Base-by-base conservation (phyloP, 2,113 vertebrate genomes). In the Sakesphorus luctuosus region DNA sequence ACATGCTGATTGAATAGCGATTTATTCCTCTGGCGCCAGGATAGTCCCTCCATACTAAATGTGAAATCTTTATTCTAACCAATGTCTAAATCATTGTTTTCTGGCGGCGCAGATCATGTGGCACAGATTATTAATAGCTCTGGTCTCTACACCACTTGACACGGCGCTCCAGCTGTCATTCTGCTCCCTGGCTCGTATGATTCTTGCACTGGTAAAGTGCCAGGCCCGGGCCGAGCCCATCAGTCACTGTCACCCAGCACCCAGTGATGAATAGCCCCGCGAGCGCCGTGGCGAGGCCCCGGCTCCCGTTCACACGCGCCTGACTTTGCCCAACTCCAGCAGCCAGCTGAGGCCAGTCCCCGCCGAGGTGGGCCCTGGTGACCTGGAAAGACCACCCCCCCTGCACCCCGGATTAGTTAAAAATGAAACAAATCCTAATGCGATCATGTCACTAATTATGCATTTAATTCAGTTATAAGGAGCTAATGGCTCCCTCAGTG, bases 41-140 rank as follows among this genome's bases (percentile, higher is more conserved):
- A 98, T 96, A 97, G 98, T 98, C 98, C 97, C 97, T 97, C 90
- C 94, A 91, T 97, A 97, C 98, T 98, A 98, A 97, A 98, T 67
- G 97, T 98, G 98, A 98, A 99, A 99, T 98, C 98, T 98, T 98
- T 98, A 98, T 98, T 98, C 98, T 89, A 96, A 97, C 98, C 98
- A 97, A 98, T 98, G 98, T 98, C 98, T 98, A 98, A 98, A 98
- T 98, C 98, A 98, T 98, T 98, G 98, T 98, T 98, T 98, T 97
- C 97, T 96, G 92, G 91, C 82, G 35, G 97, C 55, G 65, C 88
- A 85, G 98, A 98, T 98, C 98, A 98, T 98, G 98, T 99, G 99
- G 99, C 98, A 98, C 98, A 98, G 98, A 99, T 99, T 99, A 99
- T 99, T 99, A 99, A 99, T 99, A 99, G 99, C 99, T 98, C 97